Conservation (phyloP, 2,888 invertebrate species). For the Dioctria rufipes region DNA sequence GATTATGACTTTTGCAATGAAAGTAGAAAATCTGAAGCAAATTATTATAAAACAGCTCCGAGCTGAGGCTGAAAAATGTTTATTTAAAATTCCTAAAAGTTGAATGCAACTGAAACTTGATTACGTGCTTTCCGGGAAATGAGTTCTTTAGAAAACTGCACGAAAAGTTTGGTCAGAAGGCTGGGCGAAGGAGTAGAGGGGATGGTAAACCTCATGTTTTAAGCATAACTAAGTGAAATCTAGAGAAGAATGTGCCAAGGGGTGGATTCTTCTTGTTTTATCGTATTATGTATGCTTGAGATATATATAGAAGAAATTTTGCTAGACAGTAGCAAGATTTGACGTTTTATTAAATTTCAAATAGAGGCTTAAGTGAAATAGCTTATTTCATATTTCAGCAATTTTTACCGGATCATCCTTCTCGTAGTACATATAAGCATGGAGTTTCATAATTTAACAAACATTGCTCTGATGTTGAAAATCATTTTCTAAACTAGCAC, state of each 20-base stretch:
- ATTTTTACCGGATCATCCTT: not conserved
- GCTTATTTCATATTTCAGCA: not conserved
- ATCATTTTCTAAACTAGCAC: no score
- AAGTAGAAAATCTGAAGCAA: not conserved
- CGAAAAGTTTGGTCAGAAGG: not conserved
- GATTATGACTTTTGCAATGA: not conserved
- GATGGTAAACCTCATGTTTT: not conserved
- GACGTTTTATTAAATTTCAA: slow-evolving; percentile 1
- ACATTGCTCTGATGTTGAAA: no score
- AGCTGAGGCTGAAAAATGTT: slow-evolving; percentile 13
- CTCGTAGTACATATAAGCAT: no score
- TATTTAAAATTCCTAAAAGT: slow-evolving; percentile 29
- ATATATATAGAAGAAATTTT: not conserved
- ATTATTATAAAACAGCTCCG: slow-evolving; percentile 1
- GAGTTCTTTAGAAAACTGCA: not conserved
- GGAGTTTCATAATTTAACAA: no score
- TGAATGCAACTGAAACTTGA: slow-evolving; percentile 31
- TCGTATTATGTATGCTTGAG: not conserved
- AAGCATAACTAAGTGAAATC: not conserved
- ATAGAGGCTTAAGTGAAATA: not conserved
- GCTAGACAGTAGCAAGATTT: not conserved
- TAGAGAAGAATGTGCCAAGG: not conserved
- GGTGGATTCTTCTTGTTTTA: not conserved
- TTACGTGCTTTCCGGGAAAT: slow-evolving; percentile 19
- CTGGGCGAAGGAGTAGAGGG: not conserved